phyloP scores from a whole-genome alignment of 1,140 invertebrate species.

The Alviniconcha marisindica region DNA sequence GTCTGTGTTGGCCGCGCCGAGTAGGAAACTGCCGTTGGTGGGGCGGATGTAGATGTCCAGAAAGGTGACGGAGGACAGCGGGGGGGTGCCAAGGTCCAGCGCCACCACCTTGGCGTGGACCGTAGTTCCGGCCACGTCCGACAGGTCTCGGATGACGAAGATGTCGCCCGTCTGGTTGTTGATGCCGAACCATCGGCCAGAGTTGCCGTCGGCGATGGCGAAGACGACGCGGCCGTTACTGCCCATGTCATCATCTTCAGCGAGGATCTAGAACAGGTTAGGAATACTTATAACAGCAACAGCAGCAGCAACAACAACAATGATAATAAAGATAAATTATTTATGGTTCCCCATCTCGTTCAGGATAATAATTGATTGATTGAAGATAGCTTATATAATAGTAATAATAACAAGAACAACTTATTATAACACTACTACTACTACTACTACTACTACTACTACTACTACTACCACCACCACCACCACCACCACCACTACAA shows the following conservation, averaged over 20 bases:
- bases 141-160: slow-evolving; percentile 29
- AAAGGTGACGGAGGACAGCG: not conserved
- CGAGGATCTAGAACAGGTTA: not conserved
- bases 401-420: too few relatives aligned
- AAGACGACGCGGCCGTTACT: slow-evolving; percentile 37
- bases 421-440: too few relatives aligned
- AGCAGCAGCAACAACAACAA: too few relatives aligned
- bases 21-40: slow-evolving; percentile 37
- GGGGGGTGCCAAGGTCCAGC: slow-evolving; percentile 31
- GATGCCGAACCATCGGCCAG: slow-evolving; percentile 40
- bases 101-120: slow-evolving; percentile 2
- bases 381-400: too few relatives aligned
- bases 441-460: too few relatives aligned
- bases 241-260: slow-evolving; percentile 27
- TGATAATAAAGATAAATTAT: too few relatives aligned
- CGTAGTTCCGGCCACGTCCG: not conserved
- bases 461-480: too few relatives aligned
- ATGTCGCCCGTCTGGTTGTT: slow-evolving; percentile 41
- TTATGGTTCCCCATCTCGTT: too few relatives aligned
- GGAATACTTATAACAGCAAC: too few relatives aligned
- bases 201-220: slow-evolving; percentile 32
- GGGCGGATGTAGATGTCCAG: slow-evolving; percentile 35
- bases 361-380: too few relatives aligned
- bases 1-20: not conserved
- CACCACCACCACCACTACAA: too few relatives aligned